A percentile compares a stretch with the other conserved stretches of the same genome.
phyloP scores from a whole-genome alignment of 2,888 invertebrate genomes.

The Acanthosepion esculentum region DNA sequence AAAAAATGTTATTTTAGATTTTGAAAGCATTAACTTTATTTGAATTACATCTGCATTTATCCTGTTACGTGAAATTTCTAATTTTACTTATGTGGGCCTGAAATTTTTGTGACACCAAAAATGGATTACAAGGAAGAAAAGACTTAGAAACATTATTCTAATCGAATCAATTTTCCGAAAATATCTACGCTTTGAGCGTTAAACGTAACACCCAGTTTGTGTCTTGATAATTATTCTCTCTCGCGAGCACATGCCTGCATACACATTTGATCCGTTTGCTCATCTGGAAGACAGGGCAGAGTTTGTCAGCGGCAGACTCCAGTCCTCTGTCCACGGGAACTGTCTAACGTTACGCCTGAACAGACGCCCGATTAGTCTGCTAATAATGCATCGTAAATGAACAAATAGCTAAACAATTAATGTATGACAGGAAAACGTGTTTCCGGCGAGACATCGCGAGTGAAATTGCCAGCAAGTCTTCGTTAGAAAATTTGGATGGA shows the following conservation, averaged over 20 bases:
- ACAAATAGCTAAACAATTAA: not conserved
- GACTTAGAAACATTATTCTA: not conserved
- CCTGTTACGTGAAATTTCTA: too few species aligned
- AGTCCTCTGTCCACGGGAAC: not conserved
- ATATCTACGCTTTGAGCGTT: not conserved
- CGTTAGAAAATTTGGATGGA: not conserved
- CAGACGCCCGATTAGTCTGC: not conserved
- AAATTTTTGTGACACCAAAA: too few species aligned
- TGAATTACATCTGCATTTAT: too few species aligned
- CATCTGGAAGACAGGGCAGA: not conserved
- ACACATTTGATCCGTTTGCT: not conserved
- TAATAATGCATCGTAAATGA: not conserved
- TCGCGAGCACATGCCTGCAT: not conserved
- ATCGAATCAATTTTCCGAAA: not conserved
- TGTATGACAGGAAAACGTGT: slow-evolving; percentile 4
- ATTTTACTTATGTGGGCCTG: too few species aligned
- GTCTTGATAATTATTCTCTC: not conserved
- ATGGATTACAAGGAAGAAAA: too few species aligned
- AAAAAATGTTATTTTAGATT: too few species aligned
- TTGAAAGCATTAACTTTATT: too few species aligned
- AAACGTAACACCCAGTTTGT: not conserved
- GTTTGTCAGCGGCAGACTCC: not conserved
- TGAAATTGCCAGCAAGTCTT: not conserved
- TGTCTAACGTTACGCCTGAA: not conserved
- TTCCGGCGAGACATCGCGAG: not conserved